phyloP scores from a whole-genome alignment of 2,113 vertebrate genomes.

The Corvus hawaiiensis region DNA sequence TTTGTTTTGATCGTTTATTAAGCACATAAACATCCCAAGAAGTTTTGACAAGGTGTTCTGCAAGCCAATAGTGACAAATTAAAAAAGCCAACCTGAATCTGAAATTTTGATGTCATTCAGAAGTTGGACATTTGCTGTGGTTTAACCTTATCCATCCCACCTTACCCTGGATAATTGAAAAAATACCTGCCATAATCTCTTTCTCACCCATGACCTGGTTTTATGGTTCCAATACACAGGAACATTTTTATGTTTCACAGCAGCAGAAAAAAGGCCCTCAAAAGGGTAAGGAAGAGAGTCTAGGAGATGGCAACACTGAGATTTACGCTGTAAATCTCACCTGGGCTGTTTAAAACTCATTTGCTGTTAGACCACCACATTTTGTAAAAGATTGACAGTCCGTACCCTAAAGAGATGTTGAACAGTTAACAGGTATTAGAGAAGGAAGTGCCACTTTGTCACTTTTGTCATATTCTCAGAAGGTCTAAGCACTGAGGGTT shows the following conservation, averaged over 20 bases:
- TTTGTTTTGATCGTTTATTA: not conserved
- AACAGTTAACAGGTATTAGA: not conserved
- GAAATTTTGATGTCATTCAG: not conserved
- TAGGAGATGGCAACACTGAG: not conserved
- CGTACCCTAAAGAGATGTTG: not conserved
- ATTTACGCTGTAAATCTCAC: not conserved
- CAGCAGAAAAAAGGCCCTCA: not conserved
- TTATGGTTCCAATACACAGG: not conserved
- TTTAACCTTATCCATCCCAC: not conserved
- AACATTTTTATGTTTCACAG: not conserved
- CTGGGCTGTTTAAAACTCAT: not conserved
- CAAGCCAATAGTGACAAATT: not conserved
- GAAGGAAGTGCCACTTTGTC: not conserved
- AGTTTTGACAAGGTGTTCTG: not conserved
- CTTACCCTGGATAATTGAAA: not conserved
- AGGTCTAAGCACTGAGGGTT: not conserved
- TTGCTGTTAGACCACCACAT: not conserved
- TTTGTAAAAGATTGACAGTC: not conserved
- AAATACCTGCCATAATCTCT: not conserved
- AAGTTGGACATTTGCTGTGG: not conserved
- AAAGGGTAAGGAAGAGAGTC: not conserved
- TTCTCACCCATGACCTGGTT: not conserved
- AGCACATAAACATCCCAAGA: fast-evolving
- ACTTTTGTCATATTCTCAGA: not conserved
- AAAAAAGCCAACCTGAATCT: not conserved